Evolutionary conservation across 2,113 vertebrate genomes (phyloP).

Genomic region (Gasterosteus aculeatus): DNA sequence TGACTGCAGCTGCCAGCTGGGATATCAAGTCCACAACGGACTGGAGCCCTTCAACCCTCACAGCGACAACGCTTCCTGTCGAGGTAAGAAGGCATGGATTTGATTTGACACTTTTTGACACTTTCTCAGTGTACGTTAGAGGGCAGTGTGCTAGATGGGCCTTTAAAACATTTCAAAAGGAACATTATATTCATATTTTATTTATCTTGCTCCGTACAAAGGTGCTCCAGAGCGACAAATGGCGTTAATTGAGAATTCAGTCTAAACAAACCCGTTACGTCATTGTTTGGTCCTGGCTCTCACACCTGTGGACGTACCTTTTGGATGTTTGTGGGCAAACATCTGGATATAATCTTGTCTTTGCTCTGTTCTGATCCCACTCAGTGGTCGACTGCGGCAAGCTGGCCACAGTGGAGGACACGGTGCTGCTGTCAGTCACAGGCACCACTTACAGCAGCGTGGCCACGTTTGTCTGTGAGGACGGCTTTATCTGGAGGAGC

Average conservation of each 20-base stretch:
- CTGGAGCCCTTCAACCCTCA: conserved; percentile 78
- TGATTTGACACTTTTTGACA: not conserved
- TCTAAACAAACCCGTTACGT: not conserved
- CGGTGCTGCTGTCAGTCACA: conserved; percentile 33
- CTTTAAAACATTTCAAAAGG: not conserved
- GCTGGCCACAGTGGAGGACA: conserved; percentile 50
- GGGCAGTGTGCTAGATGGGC: not conserved
- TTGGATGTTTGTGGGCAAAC: not conserved
- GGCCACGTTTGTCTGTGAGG: conserved; percentile 68
- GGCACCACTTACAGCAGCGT: conserved; percentile 69
- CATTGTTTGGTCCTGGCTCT: not conserved
- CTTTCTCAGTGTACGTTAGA: not conserved
- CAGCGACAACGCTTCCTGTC: conserved; percentile 76
- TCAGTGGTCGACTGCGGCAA: conserved; percentile 81
- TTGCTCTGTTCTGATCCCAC: not conserved
- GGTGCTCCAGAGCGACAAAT: not conserved
- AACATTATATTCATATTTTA: not conserved
- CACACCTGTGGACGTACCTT: not conserved
- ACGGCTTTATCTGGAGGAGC: conserved; percentile 73
- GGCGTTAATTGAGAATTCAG: not conserved
- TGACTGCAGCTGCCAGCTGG: conserved; percentile 85
- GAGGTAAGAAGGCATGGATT: conserved; percentile 74
- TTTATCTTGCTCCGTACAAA: not conserved
- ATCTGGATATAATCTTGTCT: conserved; percentile 1
- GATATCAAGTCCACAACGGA: conserved; percentile 83